A percentile compares a stretch with the other conserved stretches of the same genome.
These are phyloP conservation scores for Eupithecia insigniata DNA, from an alignment of 2,888 invertebrate genomes.

Conservation along the genomic window DNA sequence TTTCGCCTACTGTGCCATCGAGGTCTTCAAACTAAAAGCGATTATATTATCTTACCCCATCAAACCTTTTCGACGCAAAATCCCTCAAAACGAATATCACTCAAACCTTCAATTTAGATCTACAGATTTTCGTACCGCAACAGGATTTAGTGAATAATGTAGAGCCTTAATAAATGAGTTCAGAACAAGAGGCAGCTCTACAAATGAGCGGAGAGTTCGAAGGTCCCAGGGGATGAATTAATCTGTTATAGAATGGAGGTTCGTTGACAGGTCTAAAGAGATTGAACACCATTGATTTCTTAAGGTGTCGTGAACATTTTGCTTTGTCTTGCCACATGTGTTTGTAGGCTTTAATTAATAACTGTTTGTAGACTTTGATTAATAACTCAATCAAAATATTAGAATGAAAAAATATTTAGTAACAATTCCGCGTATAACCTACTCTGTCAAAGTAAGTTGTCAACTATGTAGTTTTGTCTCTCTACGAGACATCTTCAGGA, in stretches of 20 bases:
- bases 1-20: not conserved
- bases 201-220: constrained; percentile 44
- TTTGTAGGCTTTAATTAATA: not conserved
- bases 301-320: not conserved
- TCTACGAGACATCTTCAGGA: too few species aligned
- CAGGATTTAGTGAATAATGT: constrained; percentile 42
- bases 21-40: not conserved
- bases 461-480: too few species aligned
- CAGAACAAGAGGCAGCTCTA: constrained; percentile 38
- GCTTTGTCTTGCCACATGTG: not conserved
- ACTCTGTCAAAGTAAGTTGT: too few species aligned
- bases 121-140: constrained; percentile 22
- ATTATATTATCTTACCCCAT: not conserved
- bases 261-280: constrained; percentile 20
- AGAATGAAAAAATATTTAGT: too few species aligned
- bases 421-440: too few species aligned
- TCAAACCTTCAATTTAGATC: constrained; percentile 14
- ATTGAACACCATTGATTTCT: not conserved
- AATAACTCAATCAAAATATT: too few species aligned
- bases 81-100: constrained; percentile 9
- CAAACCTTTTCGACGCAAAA: not conserved
- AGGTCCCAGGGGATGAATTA: constrained; percentile 42
- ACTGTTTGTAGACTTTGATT: too few species aligned
- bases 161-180: constrained; percentile 44
- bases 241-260: constrained; percentile 38